Evolutionary conservation across 2,113 vertebrate species (phyloP), one percentile per base, ranked within the genome.

Genomic region (Cranoglanis bouderius): DNA sequence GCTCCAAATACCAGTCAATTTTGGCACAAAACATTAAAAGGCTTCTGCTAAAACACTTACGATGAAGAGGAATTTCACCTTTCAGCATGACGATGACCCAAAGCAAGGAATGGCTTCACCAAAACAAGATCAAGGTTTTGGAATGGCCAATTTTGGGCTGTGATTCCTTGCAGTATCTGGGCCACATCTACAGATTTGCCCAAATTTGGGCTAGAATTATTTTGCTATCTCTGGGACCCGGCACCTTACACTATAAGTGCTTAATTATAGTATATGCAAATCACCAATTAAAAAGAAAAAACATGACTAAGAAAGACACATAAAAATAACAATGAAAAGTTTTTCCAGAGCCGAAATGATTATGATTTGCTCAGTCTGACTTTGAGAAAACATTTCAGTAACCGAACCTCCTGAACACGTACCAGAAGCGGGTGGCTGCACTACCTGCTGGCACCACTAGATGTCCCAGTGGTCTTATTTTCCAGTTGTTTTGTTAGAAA

Each of bases 391-490:
- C 3, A 26, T 75, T 75, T 77, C 43, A 24, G 19, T 38, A 7
- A 1, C 29, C 63, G n/a, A n/a, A n/a, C n/a, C n/a, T 10, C 18
- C 29, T 10, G 38, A 75, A 26, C 19, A 75, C 7, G 14, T 21
- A 3, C 35, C 7, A 24, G 35, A 24, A 74, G 21, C 3, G 2
- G 3, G 9, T 75, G 40, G 24, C 10, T 88, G 82, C 55, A 88
- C 1, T 85, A 83, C 70, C 70, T 2, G 13, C 1, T 55, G 0
- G 4, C 13, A 46, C 82, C 90, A 53, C 72, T 63, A 90, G 88
- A 88, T 75, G 88, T 74, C 86, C 35, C 32, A 7, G 29, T 57
- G 81, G 7, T 77, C 77, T 32, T 32, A n/a, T 19, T 65, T 19
- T 53, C 8, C 49, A 4, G 26, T 8, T 29, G 10, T 32, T 43